These are phyloP conservation scores for Grammomys dolichurus DNA, from an alignment of 2,113 vertebrate species.

Conservation along the genomic window DNA sequence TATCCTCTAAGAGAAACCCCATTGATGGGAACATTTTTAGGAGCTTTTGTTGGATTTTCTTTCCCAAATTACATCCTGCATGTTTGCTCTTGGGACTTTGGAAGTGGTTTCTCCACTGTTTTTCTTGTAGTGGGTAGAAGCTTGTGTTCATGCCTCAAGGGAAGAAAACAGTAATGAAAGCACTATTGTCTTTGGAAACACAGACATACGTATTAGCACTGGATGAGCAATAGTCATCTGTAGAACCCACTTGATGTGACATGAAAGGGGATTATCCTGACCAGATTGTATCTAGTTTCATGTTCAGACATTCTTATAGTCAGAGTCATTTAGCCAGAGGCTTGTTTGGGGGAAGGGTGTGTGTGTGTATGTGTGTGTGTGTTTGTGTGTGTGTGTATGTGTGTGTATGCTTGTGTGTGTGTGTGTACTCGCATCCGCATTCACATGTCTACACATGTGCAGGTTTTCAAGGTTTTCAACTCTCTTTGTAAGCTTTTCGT, in stretches of 20 bases:
- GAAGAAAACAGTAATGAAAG: conserved; percentile 40
- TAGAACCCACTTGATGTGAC: conserved; percentile 63
- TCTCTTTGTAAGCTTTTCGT: conserved; percentile 26
- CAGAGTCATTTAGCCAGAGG: conserved; percentile 71
- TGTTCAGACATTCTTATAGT: conserved; percentile 75
- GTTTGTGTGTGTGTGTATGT: not conserved
- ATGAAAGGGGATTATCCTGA: conserved; percentile 74
- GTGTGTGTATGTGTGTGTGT: not conserved
- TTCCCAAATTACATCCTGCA: not conserved
- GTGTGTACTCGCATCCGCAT: too few relatives aligned
- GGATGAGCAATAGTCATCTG: conserved; percentile 29
- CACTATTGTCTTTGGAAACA: conserved; percentile 62
- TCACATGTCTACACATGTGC: not conserved
- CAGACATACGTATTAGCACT: conserved; percentile 40
- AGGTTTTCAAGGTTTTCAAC: conserved; percentile 62
- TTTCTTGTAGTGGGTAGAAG: not conserved
- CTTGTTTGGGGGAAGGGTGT: conserved; percentile 48
- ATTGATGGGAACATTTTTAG: not conserved
- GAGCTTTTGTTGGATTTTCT: not conserved
- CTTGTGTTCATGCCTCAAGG: conserved; percentile 46
- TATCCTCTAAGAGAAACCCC: not conserved
- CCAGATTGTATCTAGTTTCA: conserved; percentile 67
- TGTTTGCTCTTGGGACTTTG: conserved; percentile 58
- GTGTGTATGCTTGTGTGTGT: not conserved
- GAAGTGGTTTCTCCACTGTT: conserved; percentile 61